phyloP scores from a whole-genome alignment of 2,113 vertebrate species.

The Fulmarus glacialis region DNA sequence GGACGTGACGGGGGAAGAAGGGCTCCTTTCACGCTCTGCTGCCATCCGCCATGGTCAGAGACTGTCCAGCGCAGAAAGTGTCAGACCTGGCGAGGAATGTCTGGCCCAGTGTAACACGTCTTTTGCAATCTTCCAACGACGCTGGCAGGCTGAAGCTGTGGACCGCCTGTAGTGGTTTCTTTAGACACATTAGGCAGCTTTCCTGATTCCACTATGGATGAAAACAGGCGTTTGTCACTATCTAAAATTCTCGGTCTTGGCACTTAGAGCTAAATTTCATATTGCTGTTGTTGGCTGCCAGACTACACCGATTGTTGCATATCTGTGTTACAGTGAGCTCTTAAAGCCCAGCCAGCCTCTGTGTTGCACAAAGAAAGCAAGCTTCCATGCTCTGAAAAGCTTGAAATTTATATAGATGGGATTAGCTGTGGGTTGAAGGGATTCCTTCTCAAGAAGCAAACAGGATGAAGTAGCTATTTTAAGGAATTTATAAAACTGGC shows the following conservation, averaged over 20 bases:
- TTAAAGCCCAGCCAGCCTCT: neutral
- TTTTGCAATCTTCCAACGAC: neutral
- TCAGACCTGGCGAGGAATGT: neutral
- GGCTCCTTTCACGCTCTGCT: neutral
- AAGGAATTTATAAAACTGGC: neutral
- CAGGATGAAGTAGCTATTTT: constrained; percentile 9
- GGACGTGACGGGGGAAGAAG: neutral
- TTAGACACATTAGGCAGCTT: constrained; percentile 27
- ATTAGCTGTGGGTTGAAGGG: constrained; percentile 2
- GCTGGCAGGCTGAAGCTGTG: neutral
- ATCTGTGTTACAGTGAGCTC: neutral
- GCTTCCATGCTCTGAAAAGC: neutral
- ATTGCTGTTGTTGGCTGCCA: neutral
- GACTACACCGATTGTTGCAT: neutral
- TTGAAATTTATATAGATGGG: neutral
- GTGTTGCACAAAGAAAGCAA: neutral
- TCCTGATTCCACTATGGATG: constrained; percentile 4
- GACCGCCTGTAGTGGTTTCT: neutral
- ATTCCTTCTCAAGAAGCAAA: constrained; percentile 7
- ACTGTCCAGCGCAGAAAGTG: neutral
- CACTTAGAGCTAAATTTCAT: neutral
- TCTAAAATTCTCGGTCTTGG: constrained; percentile 4
- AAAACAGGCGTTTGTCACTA: neutral
- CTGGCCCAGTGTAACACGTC: neutral
- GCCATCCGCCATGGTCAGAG: neutral